These are phyloP conservation scores for Prorops nasuta DNA, from an alignment of 1,140 invertebrate species.

Conservation along the genomic window DNA sequence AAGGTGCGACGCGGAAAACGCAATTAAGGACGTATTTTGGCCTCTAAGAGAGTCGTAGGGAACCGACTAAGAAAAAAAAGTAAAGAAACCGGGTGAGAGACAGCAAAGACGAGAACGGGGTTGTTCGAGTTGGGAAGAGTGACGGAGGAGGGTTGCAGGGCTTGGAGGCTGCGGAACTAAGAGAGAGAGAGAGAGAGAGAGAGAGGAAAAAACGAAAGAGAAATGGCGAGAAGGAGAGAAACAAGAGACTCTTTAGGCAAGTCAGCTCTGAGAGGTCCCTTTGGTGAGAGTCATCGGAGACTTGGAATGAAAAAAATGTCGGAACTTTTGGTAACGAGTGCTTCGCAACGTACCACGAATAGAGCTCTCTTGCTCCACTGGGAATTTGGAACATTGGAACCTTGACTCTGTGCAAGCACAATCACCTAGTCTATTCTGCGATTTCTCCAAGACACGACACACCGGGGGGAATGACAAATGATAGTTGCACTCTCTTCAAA, in stretches of 20 bases:
- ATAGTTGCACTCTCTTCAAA: background rate
- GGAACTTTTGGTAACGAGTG: conserved; percentile 1
- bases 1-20: background rate
- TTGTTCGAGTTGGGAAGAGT: background rate
- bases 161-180: background rate
- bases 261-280: background rate
- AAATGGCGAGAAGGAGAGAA: background rate
- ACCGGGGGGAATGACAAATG: background rate
- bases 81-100: background rate
- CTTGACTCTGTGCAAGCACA: too few relatives aligned
- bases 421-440: background rate
- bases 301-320: conserved; percentile 1
- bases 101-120: background rate
- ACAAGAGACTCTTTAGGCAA: background rate
- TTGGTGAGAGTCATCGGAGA: background rate
- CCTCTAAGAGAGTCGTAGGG: too few relatives aligned
- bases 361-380: background rate
- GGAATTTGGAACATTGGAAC: too few relatives aligned
- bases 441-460: background rate
- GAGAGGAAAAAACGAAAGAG: background rate
- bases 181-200: background rate
- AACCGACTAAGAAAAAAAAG: background rate
- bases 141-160: background rate
- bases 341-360: background rate
- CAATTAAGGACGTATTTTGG: conserved; percentile 3